A percentile compares a stretch with the other conserved stretches of the same genome.
phyloP scores from a whole-genome alignment of 2,888 invertebrate species.

The Pherbina coryleti region DNA sequence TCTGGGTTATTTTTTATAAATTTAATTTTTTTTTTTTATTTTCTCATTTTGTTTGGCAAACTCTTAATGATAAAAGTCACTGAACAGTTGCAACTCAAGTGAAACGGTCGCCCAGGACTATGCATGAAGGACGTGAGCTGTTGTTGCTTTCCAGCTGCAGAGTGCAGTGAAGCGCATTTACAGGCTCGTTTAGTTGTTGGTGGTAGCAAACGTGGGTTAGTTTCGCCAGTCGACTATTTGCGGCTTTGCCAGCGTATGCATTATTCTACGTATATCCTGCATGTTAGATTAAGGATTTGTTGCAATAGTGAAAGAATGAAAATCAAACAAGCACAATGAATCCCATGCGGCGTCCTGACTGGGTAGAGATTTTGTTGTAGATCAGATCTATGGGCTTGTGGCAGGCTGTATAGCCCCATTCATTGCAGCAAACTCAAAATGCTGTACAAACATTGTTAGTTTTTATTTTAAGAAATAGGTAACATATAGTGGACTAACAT shows the following conservation, averaged over 20 bases:
- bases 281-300: too few relatives aligned
- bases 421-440: too few relatives aligned
- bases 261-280: background rate
- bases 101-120: background rate
- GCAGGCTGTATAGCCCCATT: background rate
- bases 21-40: background rate
- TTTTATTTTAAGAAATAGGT: too few relatives aligned
- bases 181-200: background rate
- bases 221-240: background rate
- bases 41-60: background rate
- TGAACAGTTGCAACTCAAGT: background rate
- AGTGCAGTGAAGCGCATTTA: background rate
- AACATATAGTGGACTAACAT: too few relatives aligned
- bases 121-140: background rate
- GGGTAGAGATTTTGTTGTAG: too few relatives aligned
- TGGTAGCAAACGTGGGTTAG: background rate
- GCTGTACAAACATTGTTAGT: too few relatives aligned
- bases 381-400: background rate
- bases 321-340: too few relatives aligned
- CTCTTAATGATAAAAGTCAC: constrained; percentile 25
- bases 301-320: too few relatives aligned
- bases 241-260: background rate
- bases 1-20: background rate
- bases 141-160: background rate
- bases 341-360: too few relatives aligned